A percentile compares a stretch with the other conserved stretches of the same genome.
phyloP scores from a whole-genome alignment of 2,888 invertebrate species.

The Macaria notata region DNA sequence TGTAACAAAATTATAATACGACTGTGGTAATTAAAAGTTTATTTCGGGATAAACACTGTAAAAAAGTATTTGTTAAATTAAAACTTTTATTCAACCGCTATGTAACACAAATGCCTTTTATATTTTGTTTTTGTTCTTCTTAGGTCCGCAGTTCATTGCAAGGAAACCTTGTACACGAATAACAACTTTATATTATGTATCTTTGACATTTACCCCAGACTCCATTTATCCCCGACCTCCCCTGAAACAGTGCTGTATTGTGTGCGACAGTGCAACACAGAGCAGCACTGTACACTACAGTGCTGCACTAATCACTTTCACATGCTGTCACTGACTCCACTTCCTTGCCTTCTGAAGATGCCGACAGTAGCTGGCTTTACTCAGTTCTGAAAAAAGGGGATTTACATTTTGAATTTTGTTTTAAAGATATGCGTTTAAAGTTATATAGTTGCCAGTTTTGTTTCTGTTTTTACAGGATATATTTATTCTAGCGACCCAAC shows the following conservation, averaged over 20 bases:
- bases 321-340: slow-evolving; percentile 70
- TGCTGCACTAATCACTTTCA: slow-evolving; percentile 72
- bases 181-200: not conserved
- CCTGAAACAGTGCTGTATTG: slow-evolving; percentile 59
- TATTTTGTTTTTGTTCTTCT: not conserved
- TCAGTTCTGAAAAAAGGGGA: too few relatives aligned
- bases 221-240: slow-evolving; percentile 31
- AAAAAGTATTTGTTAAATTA: too few relatives aligned
- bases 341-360: slow-evolving; percentile 52
- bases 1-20: too few relatives aligned
- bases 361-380: not conserved
- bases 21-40: too few relatives aligned
- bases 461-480: too few relatives aligned
- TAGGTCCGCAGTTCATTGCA: not conserved
- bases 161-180: not conserved
- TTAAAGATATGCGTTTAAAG: too few relatives aligned
- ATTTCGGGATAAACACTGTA: too few relatives aligned
- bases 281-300: slow-evolving; percentile 71
- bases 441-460: too few relatives aligned
- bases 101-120: not conserved
- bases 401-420: too few relatives aligned
- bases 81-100: too few relatives aligned
- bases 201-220: not conserved
- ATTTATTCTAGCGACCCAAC: too few relatives aligned
- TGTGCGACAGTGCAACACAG: slow-evolving; percentile 65